Percentiles rank a stretch among this genome's conserved stretches.
Evolutionary conservation across 2,888 invertebrate species (phyloP).

Genomic region (Autographa gamma): DNA sequence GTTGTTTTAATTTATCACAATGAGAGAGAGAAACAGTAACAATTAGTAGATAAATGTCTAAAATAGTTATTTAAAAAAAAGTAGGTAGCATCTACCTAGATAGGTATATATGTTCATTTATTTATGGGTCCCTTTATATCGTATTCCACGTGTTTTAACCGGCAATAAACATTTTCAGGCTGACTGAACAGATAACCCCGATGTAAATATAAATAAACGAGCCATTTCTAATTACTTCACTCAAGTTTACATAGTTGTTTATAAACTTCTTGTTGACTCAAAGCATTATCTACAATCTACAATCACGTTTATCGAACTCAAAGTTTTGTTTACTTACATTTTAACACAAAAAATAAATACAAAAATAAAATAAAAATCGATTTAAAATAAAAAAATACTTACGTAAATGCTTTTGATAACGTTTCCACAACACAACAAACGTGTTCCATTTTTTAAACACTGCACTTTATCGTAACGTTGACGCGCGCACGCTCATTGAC

Average conservation of each 20-base stretch:
- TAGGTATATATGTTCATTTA: no score
- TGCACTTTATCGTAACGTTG: conserved; percentile 32
- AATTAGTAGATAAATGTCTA: neutral
- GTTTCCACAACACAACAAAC: conserved; percentile 17
- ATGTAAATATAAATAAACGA: neutral
- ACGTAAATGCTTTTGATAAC: conserved; percentile 36
- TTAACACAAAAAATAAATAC: neutral
- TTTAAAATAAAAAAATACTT: neutral
- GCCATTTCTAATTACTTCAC: neutral
- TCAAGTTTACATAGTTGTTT: conserved; percentile 2
- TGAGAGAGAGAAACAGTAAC: neutral
- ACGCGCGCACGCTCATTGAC: conserved; percentile 11
- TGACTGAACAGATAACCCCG: conserved; percentile 3
- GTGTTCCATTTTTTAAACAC: conserved; percentile 15
- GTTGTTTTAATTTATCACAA: conserved; percentile 1
- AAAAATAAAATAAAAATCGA: neutral
- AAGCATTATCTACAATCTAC: conserved; percentile 5
- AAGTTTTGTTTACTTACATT: conserved; percentile 9
- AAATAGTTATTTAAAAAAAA: neutral
- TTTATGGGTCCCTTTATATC: neutral
- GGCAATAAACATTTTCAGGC: neutral
- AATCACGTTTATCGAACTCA: conserved; percentile 30
- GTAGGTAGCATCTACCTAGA: no score
- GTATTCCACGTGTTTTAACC: neutral
- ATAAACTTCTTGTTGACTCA: neutral